Base-by-base conservation (phyloP, 2,888 invertebrate species). In the Patella pellucida region DNA sequence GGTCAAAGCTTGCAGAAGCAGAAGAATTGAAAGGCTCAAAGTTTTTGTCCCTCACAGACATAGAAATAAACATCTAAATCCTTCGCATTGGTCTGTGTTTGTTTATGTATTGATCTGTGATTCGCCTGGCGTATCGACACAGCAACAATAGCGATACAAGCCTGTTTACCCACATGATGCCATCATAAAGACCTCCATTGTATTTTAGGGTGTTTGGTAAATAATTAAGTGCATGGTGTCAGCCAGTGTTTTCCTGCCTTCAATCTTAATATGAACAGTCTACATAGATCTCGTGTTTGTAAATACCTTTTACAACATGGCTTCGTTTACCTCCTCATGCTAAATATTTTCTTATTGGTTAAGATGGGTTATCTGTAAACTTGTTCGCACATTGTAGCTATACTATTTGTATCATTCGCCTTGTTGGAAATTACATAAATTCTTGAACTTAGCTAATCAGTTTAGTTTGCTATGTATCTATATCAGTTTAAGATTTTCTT, bases 221-320 rank as follows among this genome's bases (percentile, higher is more conserved):
- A 71, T 52, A 71, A 23, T 52, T 51, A 71, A 52, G 71, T 51
- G 71, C 71, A 71, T 71, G 71, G 71, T 71, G 71, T 71, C 52
- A 52, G 52, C 14, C 51, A 23, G 50, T 71, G 52, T 71, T 71
- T 51, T 51, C 41, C 16, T 51, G 71, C 51, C 52, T 51, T 52
- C 71, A 51, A 52, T 71, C 71, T 51, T 71, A 71, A 71, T 71
- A 71, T 71, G 52, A 71, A 71, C 71, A 52, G 71, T 71, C 71
- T 52, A 71, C 71, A 71, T 71, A 23, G 71, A 51, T 71, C 23
- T 50, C 52, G 52, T 71, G 41, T 52, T 71, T 51, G 71, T 52
- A 31, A 71, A 71, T 51, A 71, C 41, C 23, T 71, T 52, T 51
- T 52, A 23, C 51, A 69, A 23, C 52, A 52, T 71, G 41, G 41